A percentile compares a stretch with the other conserved stretches of the same genome.
Evolutionary conservation across 2,888 invertebrate genomes (phyloP).

Genomic region (Ellobium chinense): DNA sequence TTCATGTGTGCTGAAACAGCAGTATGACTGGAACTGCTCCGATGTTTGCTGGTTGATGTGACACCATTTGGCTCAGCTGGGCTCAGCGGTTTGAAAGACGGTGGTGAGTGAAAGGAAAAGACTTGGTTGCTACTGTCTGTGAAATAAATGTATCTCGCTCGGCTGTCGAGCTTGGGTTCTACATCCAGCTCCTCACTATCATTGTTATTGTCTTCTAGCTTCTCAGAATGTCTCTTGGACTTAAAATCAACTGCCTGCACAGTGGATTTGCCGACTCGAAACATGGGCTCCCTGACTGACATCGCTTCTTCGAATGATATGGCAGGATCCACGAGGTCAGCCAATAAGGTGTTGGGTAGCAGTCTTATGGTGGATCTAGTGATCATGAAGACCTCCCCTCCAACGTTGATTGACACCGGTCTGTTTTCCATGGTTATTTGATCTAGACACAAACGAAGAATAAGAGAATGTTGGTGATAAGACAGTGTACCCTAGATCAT

Average conservation of each 20-base stretch:
- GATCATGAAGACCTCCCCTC: slow-evolving; percentile 10
- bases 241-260: not conserved
- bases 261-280: not conserved
- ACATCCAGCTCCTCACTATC: not conserved
- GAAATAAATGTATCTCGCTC: not conserved
- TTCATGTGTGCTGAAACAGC: no score
- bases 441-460: not conserved
- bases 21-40: no score
- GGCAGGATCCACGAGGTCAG: not conserved
- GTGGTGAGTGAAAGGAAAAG: no score
- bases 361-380: not conserved
- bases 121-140: not conserved
- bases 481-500: no score
- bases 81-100: no score
- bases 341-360: slow-evolving; percentile 1
- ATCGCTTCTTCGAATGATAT: not conserved
- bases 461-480: no score
- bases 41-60: no score
- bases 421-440: not conserved
- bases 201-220: not conserved
- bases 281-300: not conserved
- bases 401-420: not conserved
- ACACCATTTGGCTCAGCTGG: no score
- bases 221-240: not conserved
- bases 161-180: not conserved